Base-by-base conservation (phyloP, 1,140 invertebrate species). In the Anastrepha ludens region DNA sequence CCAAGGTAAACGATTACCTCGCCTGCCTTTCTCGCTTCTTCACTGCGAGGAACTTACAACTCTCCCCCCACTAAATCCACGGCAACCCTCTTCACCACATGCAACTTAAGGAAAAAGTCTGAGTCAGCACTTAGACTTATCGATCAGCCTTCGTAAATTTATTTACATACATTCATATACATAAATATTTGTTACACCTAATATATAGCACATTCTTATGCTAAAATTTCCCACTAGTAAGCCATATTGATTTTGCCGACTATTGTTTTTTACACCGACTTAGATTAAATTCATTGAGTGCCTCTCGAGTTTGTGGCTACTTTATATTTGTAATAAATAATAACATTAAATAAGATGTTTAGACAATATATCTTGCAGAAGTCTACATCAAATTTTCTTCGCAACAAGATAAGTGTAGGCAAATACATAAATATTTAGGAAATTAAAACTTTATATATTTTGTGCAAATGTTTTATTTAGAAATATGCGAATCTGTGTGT, bases 281-380 rank as follows among this genome's bases (percentile, higher is more conserved):
- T 74, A 44, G 44, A 15, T 8, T 17, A 74, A 47, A 74, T 74
- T 74, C 67, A 74, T 74, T 74, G 67, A 74, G 67, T 74, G 67
- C 67, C 29, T 74, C 17, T 44, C 41, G 67, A 74, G 17, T 74
- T 74, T 74, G 67, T 17, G 67, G 67, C 17, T 44, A 74, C 41
- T 44, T 47, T 41, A 47, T 74, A 47, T 41, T 15, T 5, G 11
- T 29, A 29, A 29, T 29, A 29, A 29, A 65, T 29, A 65, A 7
- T 3, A 13, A 62, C 60, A 17, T 13, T n/a, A 3, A 62, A 17
- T 15, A 13, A 62, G 4, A 62, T n/a, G 13, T 17, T n/a, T 62
- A 62, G 7, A 62, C 60, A 13, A 62, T 62, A 17, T 9, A 55
- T 55, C 50, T 55, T 55, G 50, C 5, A 9, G 50, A 9, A 55